A percentile compares a stretch with the other conserved stretches of the same genome.
phyloP scores from a whole-genome alignment of 1,140 invertebrate species.

The Polyergus mexicanus region DNA sequence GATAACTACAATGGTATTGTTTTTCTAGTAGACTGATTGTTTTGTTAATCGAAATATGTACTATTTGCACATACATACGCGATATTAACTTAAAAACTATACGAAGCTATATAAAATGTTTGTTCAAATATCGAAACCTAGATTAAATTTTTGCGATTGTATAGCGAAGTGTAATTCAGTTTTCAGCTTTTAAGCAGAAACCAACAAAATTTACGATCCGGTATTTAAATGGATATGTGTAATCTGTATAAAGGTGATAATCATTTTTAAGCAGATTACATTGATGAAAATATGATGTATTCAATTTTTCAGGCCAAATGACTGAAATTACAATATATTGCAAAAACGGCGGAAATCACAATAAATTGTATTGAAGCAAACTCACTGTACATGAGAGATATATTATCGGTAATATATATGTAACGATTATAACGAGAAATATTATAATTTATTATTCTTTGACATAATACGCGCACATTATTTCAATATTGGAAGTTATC shows the following conservation, averaged over 20 bases:
- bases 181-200: conserved; percentile 54
- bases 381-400: neutral
- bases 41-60: conserved; percentile 2
- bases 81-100: conserved; percentile 40
- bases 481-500: conserved; percentile 34
- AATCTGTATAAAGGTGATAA: conserved; percentile 37
- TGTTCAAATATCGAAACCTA: conserved; percentile 38
- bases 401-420: conserved; percentile 8
- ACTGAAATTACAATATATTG: conserved; percentile 44
- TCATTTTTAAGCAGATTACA: conserved; percentile 63
- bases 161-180: conserved; percentile 21
- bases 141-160: conserved; percentile 41
- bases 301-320: conserved; percentile 41
- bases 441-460: conserved; percentile 42
- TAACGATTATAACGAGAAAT: conserved; percentile 44
- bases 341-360: conserved; percentile 30
- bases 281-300: conserved; percentile 47
- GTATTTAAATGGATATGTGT: conserved; percentile 39
- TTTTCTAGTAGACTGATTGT: conserved; percentile 14
- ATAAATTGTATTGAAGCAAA: conserved; percentile 46
- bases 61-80: conserved; percentile 18
- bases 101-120: conserved; percentile 27
- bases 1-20: neutral
- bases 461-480: conserved; percentile 29
- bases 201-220: conserved; percentile 56